phyloP scores from a whole-genome alignment of 2,113 vertebrate species.

The Pterophyllum scalare region DNA sequence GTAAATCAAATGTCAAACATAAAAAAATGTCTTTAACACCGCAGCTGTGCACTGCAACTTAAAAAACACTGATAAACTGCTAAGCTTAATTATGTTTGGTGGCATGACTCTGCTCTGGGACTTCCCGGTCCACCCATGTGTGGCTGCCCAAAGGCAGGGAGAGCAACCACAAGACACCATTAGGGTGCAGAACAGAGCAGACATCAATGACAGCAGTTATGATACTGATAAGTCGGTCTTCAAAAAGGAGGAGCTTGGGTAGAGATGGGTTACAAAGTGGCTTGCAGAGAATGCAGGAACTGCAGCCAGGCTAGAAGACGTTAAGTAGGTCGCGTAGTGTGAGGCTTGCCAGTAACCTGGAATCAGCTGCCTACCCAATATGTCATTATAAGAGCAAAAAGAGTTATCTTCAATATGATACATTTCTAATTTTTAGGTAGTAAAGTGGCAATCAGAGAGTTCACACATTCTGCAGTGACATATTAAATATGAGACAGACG shows the following conservation, averaged over 20 bases:
- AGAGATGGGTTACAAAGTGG: neutral
- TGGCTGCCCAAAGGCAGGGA: neutral
- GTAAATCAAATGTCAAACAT: neutral
- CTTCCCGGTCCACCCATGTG: rapidly evolving
- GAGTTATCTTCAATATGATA: neutral
- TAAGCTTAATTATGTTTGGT: neutral
- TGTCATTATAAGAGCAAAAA: neutral
- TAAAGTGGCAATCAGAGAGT: too few relatives aligned
- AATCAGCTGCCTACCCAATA: neutral
- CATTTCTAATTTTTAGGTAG: too few relatives aligned
- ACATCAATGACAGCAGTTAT: neutral
- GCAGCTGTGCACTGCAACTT: neutral
- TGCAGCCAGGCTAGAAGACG: too few relatives aligned
- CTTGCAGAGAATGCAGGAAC: neutral
- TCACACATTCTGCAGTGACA: too few relatives aligned
- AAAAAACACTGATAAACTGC: neutral
- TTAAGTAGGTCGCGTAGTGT: neutral
- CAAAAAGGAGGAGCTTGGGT: neutral
- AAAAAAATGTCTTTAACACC: neutral
- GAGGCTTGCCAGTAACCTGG: too few relatives aligned
- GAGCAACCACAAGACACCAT: too few relatives aligned
- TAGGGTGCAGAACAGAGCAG: too few relatives aligned
- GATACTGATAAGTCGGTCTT: neutral
- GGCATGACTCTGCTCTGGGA: rapidly evolving
- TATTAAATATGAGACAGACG: neutral